phyloP scores from a whole-genome alignment of 2,797 vertebrate genomes.

The Lepus oiostolus region DNA sequence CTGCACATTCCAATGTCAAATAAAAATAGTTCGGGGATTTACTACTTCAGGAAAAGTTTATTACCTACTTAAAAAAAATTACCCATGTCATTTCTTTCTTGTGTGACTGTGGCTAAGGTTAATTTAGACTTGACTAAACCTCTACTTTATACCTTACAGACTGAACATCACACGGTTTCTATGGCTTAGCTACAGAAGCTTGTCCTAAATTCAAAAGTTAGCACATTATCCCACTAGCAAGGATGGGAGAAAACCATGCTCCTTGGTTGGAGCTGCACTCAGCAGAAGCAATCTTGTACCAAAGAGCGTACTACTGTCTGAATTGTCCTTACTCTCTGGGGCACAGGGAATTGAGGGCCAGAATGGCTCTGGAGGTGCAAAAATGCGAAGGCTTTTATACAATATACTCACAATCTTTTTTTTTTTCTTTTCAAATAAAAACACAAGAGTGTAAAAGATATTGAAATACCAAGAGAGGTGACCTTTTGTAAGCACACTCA shows the following conservation, averaged over 20 bases:
- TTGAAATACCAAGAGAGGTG: constrained; percentile 67
- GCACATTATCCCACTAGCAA: neutral
- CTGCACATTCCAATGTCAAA: constrained; percentile 36
- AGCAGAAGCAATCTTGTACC: neutral
- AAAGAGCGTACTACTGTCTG: neutral
- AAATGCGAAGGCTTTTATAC: constrained; percentile 35
- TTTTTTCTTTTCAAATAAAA: constrained; percentile 50
- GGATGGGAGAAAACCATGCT: neutral
- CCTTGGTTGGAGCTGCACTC: neutral
- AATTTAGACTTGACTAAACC: neutral
- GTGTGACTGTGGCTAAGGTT: neutral
- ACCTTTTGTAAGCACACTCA: constrained; percentile 57
- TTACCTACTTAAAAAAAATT: constrained; percentile 52
- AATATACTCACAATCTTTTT: constrained; percentile 5
- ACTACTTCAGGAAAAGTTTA: constrained; percentile 49
- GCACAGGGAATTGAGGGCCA: neutral
- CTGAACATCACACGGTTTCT: neutral
- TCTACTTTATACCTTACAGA: neutral
- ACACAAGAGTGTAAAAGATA: constrained; percentile 55
- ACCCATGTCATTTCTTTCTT: neutral
- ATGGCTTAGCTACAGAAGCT: neutral
- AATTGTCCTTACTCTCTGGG: neutral
- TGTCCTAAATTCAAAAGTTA: neutral
- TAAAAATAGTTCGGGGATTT: constrained; percentile 64
- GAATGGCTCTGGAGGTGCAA: neutral